Evolutionary conservation across 2,888 invertebrate species (phyloP), one percentile per base, ranked within the genome.

Genomic region (Mesoligia furuncula): DNA sequence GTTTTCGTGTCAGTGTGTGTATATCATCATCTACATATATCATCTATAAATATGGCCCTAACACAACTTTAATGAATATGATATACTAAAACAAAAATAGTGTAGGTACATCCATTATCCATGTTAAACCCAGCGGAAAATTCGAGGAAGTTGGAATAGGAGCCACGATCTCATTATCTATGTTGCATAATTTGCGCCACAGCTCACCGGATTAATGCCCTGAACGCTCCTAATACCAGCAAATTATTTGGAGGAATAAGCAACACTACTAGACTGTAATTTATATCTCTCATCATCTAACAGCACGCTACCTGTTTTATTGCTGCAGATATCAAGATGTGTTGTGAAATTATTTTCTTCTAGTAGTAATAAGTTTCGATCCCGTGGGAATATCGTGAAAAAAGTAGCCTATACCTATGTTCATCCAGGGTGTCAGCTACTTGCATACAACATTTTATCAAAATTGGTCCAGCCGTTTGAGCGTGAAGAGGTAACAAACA

Each of bases 181-280:
- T 76, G 88, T 86, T 88, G 87, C 84, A 88, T 85, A 85, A 87
- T 88, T 81, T 87, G 78, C 65, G 80, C 75, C 79, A 72, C 69
- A 77, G 79, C 73, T 67, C 75, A 70, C 45, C 62, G 76, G 76
- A 88, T 84, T 86, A 82, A 80, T 84, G 79, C 70, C 66, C 77
- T 68, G 80, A 75, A 80, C 75, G 77, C 72, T 64, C 68, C 80
- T 78, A 81, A 82, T 82, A 77, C 79, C n/a, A 48, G 80, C 39
- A 20, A 83, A 83, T 83, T 84, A 84, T 80, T 81, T 80, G 79
- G 27, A 69, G 74, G 72, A 73, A 74, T 75, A 83, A 84, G 85
- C 81, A 73, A 72, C 75, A 75, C 80, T 69, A 73, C 72, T 57
- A 65, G 70, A 73, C 54, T 62, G n/a, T 79, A 76, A 74, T 76